Percentiles rank a stretch among this genome's conserved stretches.
phyloP scores from a whole-genome alignment of 2,797 vertebrate genomes.

The Pampus argenteus region DNA sequence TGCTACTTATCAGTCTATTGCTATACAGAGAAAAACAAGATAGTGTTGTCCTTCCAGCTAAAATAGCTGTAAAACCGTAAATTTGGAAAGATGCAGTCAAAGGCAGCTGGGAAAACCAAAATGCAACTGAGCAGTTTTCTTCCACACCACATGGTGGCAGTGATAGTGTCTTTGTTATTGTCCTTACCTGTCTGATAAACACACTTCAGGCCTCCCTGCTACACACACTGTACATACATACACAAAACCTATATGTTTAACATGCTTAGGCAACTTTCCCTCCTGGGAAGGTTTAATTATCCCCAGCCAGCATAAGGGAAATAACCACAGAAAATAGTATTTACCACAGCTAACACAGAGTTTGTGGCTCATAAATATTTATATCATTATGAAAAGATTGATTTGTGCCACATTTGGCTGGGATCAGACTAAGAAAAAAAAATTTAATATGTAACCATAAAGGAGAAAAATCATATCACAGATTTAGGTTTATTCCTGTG shows the following conservation, averaged over 20 bases:
- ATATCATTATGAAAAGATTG: background rate
- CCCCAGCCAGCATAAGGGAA: background rate
- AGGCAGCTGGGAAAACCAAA: background rate
- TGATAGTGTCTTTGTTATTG: background rate
- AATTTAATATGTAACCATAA: conserved; percentile 2
- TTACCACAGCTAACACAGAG: too few relatives aligned
- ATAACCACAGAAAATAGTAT: background rate
- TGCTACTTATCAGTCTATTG: too few relatives aligned
- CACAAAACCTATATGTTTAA: background rate
- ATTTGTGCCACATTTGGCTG: background rate
- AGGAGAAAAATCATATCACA: background rate
- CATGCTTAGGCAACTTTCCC: background rate
- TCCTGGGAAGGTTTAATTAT: too few relatives aligned
- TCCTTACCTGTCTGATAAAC: conserved; percentile 8
- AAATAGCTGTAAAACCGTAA: background rate
- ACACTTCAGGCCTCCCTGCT: background rate
- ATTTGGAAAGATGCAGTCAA: background rate
- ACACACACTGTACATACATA: background rate
- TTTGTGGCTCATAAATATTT: background rate
- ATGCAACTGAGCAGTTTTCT: conserved; percentile 16
- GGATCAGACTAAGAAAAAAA: background rate
- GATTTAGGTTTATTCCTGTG: background rate
- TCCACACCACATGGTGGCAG: conserved; percentile 68
- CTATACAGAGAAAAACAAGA: background rate
- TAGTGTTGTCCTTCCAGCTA: background rate